These are phyloP conservation scores for Archilochus colubris DNA, from an alignment of 2,113 vertebrate species.

Conservation along the genomic window DNA sequence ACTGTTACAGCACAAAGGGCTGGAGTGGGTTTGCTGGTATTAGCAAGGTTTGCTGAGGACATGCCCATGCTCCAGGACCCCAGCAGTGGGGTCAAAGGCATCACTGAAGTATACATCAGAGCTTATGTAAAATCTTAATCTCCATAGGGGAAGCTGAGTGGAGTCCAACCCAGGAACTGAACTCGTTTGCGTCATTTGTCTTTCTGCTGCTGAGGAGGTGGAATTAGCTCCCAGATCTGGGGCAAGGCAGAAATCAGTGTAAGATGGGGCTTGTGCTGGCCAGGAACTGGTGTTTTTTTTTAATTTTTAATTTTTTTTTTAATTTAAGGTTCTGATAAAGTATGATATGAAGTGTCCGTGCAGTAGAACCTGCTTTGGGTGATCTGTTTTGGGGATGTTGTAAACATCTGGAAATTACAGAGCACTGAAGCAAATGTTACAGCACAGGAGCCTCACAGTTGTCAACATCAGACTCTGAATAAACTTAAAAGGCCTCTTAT, in stretches of 20 bases:
- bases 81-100: not conserved
- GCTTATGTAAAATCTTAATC: constrained; percentile 40
- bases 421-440: fast-evolving
- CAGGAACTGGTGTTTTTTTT: not conserved
- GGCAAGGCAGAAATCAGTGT: not conserved
- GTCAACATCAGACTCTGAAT: fast-evolving
- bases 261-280: not conserved
- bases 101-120: not conserved
- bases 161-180: not conserved
- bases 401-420: fast-evolving
- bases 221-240: not conserved
- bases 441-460: fast-evolving
- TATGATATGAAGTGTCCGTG: fast-evolving
- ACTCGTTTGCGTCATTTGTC: not conserved
- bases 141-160: not conserved
- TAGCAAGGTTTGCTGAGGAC: constrained; percentile 20
- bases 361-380: fast-evolving
- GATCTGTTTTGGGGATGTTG: not conserved
- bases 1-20: not conserved
- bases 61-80: not conserved
- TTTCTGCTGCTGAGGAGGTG: not conserved
- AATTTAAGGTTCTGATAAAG: not conserved
- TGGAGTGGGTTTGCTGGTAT: not conserved
- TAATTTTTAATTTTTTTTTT: no score
- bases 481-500: fast-evolving